Conservation (phyloP, 2,797 vertebrate genomes). For the Myioborus miniatus region DNA sequence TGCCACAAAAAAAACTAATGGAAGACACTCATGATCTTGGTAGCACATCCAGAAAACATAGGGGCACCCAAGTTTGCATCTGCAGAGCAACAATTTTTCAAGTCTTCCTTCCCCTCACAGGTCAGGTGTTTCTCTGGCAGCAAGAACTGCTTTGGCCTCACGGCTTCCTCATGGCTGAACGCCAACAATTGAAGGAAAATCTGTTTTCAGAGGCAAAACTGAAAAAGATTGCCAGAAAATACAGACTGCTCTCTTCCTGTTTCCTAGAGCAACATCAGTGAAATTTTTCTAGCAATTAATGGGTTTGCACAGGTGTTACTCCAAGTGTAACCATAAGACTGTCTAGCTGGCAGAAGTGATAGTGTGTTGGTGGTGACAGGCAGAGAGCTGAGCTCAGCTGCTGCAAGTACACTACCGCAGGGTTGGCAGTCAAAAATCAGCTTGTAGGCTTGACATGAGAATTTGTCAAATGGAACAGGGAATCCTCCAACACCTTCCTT, state of each 20-base stretch:
- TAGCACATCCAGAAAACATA: neutral
- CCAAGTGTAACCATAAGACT: neutral
- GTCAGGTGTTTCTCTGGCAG: neutral
- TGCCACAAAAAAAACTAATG: neutral
- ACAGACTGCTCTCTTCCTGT: neutral
- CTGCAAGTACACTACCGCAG: neutral
- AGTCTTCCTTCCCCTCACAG: neutral
- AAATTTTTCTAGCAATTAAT: neutral
- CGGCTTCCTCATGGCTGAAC: neutral
- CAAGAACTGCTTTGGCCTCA: neutral
- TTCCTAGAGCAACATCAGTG: neutral
- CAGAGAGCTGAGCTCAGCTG: neutral
- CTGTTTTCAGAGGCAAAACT: neutral
- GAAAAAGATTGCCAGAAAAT: neutral
- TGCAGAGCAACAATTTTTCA: neutral
- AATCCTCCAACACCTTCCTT: neutral
- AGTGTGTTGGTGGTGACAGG: neutral
- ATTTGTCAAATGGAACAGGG: neutral
- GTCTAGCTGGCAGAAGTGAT: neutral
- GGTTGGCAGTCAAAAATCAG: neutral
- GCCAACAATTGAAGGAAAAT: accelerated
- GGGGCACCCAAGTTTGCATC: neutral
- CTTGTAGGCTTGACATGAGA: neutral
- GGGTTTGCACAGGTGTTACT: slow-evolving; percentile 23
- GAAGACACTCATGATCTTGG: neutral